Base-by-base conservation (phyloP, 2,888 invertebrate genomes). In the Fragum whitleyi region DNA sequence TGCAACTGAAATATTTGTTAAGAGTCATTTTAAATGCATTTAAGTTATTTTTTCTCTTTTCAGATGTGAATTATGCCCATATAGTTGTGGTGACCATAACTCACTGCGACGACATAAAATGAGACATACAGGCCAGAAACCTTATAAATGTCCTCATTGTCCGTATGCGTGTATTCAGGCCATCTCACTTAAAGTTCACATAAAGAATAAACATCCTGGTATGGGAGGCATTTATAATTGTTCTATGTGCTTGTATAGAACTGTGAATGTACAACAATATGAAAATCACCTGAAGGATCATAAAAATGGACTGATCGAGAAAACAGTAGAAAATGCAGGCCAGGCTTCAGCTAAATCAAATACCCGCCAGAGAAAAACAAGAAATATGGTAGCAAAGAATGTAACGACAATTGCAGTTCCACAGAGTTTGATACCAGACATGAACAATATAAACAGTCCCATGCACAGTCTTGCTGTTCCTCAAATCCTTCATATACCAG, bases 81-180 rank as follows among this genome's bases (percentile, higher is more conserved):
- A 96, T 92, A 94, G 96, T 55, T 96, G 97, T 5, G 95, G 96
- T 2, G 97, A 97, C 92, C 97, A 97, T 94, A 97, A 97, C 93
- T 96, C 97, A 0, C 95, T 97, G 86, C 95, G 97, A 29, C 95
- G 97, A 1, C 97, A 97, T 94, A 96, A 96, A 89, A 96, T 96
- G 94, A 95, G 96, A 16, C 97, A 97, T 93, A 95, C 96, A 7
- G 96, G 97, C 21, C 95, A 96, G 68, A 96, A 96, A 88, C 96
- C 96, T 0, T 97, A 97, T 94, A 96, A 96, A 87, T 97, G 97
- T 91, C 96, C 96, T 62, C 96, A 96, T 91, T 97, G 97, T 91
- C 95, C 96, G 0, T 97, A 97, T 93, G 96, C 96, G 16, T 96
- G 96, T 88, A 97, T 97, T 86, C 92, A 93, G 93, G 96, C 97